Base-by-base conservation (phyloP, 2,888 invertebrate species). In the Keiferia lycopersicella region DNA sequence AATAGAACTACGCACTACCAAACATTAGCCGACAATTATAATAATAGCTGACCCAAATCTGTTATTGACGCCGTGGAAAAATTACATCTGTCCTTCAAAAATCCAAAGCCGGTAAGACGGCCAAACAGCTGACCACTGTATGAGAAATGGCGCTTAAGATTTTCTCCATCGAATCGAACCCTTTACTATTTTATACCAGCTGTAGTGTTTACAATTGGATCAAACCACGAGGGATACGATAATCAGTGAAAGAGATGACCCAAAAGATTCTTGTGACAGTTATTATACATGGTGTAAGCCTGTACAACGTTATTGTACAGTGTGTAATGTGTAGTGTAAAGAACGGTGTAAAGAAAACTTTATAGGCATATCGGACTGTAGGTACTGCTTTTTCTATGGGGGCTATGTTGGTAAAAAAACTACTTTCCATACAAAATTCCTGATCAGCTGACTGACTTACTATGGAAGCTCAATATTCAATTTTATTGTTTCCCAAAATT, bases 51-150 rank as follows among this genome's bases (percentile, higher is more conserved):
- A 61, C 48, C 48, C 26, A 56, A 82, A 82, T 82, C 79, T 69
- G 83, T 82, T 82, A 69, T 64, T 67, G 61, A 62, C 62, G 71
- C 69, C 59, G 66, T 67, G 74, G 74, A 22, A 48, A 48, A 26
- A 74, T 70, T 68, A 69, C 74, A 73, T 72, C 71, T 70, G 71
- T 82, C 74, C 74, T 77, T 78, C 73, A 69, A 71, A 83, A 53
- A 82, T 81, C 78, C 82, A 81, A 80, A 73, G 71, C 76, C 83
- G 80, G 26, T 22, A 14, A 22, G 14, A 22, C 14, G 51, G 7
- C 20, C 14, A 51, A 14, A 53, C 51, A 53, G 51, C 51, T 53
- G 51, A 53, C 51, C 51, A 16, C n/a, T 11, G 84, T 86, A 86
- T 83, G 83, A 83, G 82, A 82, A 84, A 73, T 68, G 69, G 73